phyloP scores from a whole-genome alignment of 2,888 invertebrate genomes.

The Conus canariensis region DNA sequence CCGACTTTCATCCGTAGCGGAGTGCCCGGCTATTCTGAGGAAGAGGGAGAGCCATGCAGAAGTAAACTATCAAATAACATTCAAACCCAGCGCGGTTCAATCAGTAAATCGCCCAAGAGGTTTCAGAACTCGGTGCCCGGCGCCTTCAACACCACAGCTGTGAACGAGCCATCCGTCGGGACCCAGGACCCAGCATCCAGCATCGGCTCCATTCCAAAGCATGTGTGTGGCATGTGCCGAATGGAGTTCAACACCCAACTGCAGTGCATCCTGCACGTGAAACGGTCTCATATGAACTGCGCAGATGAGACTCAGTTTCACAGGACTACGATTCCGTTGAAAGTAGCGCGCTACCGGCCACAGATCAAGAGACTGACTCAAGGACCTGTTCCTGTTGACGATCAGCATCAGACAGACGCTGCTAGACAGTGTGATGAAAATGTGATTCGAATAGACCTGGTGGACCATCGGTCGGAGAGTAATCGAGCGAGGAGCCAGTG shows the following conservation, averaged over 20 bases:
- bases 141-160: neutral
- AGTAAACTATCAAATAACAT: too few relatives aligned
- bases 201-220: neutral
- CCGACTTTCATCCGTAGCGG: too few relatives aligned
- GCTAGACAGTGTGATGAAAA: too few relatives aligned
- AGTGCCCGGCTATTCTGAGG: too few relatives aligned
- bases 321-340: neutral
- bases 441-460: too few relatives aligned
- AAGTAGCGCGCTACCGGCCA: neutral
- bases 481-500: neutral
- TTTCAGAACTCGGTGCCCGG: neutral
- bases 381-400: neutral
- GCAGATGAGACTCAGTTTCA: too few relatives aligned
- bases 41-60: too few relatives aligned
- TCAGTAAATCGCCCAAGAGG: too few relatives aligned
- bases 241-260: neutral
- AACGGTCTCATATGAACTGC: neutral
- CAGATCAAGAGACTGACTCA: neutral
- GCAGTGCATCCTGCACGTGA: neutral
- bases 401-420: neutral
- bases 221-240: constrained; percentile 18
- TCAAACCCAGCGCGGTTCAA: too few relatives aligned
- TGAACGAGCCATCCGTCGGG: neutral
- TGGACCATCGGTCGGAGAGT: neutral
- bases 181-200: neutral